Evolutionary conservation across 2,888 invertebrate species (phyloP), one percentile per base, ranked within the genome.

Genomic region (Villa cingulata): DNA sequence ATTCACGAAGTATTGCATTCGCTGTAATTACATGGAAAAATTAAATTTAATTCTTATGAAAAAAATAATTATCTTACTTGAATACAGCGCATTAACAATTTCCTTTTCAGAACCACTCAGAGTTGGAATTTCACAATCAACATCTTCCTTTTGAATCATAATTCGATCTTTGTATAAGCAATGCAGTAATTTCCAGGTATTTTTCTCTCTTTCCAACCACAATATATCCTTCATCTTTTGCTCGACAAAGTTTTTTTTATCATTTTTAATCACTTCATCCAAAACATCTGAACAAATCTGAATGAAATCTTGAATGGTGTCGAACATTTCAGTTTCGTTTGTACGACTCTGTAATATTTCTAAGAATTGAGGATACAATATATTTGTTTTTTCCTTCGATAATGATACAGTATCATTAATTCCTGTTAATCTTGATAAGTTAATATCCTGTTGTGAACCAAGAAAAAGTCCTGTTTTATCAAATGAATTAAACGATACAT

Each of bases 101-200:
- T 76, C 65, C 27, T 75, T 74, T 49, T 75, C 73, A 4, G 75
- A 75, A 48, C 72, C 73, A n/a, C 74, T 73, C 14, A 68, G 46
- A 10, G 55, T 54, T 12, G 69, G 53, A 62, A 74, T 57, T 65
- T 62, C 60, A 40, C 56, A 60, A 20, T 67, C 65, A 56, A 65
- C 64, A 47, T 68, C 62, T 36, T 63, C 64, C 38, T 60, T 59
- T 48, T 68, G 62, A 23, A 65, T 60, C 51, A 72, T 70, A 42
- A 86, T 70, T 23, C 90, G 78, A 68, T 94, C 90, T 54, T 83
- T 78, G 67, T 86, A 91, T 15, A 95, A 69, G 52, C 84, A 84
- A 57, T 81, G 78, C 6, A 94, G 62, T 20, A 95, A 72, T 56
- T 86, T 78, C 94, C 94, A 95, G 1, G 88, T 91, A 59, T 88